A percentile compares a stretch with the other conserved stretches of the same genome.
Conservation (phyloP, 2,888 invertebrate genomes). For the Lordiphosa fenestrarum region DNA sequence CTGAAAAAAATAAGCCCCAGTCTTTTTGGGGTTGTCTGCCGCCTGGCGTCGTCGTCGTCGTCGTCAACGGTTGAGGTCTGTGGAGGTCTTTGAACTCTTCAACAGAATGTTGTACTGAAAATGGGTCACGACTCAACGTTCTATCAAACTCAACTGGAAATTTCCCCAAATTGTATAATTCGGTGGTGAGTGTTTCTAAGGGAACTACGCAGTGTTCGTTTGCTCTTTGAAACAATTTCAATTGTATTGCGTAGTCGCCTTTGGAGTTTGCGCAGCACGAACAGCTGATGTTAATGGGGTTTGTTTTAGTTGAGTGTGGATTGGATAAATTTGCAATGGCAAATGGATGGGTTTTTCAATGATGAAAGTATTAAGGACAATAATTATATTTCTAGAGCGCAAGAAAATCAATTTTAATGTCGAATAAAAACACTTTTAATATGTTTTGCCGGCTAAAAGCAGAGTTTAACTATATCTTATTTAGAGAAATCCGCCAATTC, state of each 20-base stretch:
- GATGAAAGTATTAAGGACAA: no score
- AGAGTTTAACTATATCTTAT: no score
- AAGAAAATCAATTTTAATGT: no score
- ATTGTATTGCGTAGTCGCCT: slow-evolving; percentile 70
- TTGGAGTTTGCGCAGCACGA: slow-evolving; percentile 65
- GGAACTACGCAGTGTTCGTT: slow-evolving; percentile 18
- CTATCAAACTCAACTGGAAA: slow-evolving; percentile 33
- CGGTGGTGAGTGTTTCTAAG: slow-evolving; percentile 41
- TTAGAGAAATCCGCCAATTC: no score
- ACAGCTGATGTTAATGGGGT: slow-evolving; percentile 49
- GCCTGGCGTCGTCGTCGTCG: background rate
- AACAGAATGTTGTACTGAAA: slow-evolving; percentile 63
- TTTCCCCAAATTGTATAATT: slow-evolving; percentile 39
- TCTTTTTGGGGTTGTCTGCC: slow-evolving; percentile 58
- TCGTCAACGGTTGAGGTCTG: slow-evolving; percentile 13
- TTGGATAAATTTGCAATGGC: slow-evolving; percentile 1
- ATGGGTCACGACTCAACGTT: slow-evolving; percentile 73
- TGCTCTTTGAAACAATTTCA: slow-evolving; percentile 53
- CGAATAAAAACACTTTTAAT: no score
- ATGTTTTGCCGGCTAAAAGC: no score
- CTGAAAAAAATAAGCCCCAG: slow-evolving; percentile 44
- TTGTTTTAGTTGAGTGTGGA: slow-evolving; percentile 30
- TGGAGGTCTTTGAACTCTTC: slow-evolving; percentile 77
- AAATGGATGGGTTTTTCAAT: no score
- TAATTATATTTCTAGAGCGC: no score